A percentile compares a stretch with the other conserved stretches of the same genome.
Evolutionary conservation across 2,113 vertebrate species (phyloP).

Genomic region (Glareola pratincola): DNA sequence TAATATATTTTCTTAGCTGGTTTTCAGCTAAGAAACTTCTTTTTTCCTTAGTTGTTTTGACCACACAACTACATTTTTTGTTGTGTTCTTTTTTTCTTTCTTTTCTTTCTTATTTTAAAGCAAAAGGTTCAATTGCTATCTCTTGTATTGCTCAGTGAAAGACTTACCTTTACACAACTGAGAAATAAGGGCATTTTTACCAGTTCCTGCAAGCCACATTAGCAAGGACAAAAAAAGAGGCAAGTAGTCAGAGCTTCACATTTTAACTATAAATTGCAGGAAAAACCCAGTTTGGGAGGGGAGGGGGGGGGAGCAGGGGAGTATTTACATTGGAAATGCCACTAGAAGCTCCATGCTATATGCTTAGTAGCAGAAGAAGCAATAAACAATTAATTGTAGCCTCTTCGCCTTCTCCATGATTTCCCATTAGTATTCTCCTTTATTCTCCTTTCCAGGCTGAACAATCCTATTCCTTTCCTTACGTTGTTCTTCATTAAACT

Average conservation of each 20-base stretch:
- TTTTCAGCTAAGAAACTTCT: neutral
- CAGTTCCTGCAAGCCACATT: neutral
- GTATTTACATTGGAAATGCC: neutral
- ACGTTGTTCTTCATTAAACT: neutral
- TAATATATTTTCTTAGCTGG: neutral
- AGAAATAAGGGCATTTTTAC: neutral
- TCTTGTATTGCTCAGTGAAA: neutral
- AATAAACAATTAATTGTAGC: neutral
- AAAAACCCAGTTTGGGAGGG: neutral
- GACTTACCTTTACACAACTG: neutral
- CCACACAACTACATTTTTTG: neutral
- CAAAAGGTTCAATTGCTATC: neutral
- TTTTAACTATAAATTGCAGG: neutral
- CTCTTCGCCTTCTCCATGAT: neutral
- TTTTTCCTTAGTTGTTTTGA: neutral
- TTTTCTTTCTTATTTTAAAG: neutral
- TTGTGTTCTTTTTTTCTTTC: no score
- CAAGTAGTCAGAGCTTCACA: neutral
- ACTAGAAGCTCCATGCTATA: neutral
- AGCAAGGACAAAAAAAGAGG: neutral
- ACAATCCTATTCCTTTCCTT: neutral
- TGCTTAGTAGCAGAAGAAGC: neutral
- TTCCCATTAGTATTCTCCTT: neutral
- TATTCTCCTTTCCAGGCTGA: neutral
- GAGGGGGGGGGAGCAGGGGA: accelerated